phyloP scores from a whole-genome alignment of 2,888 invertebrate genomes.

The Ectropis crepuscularia region DNA sequence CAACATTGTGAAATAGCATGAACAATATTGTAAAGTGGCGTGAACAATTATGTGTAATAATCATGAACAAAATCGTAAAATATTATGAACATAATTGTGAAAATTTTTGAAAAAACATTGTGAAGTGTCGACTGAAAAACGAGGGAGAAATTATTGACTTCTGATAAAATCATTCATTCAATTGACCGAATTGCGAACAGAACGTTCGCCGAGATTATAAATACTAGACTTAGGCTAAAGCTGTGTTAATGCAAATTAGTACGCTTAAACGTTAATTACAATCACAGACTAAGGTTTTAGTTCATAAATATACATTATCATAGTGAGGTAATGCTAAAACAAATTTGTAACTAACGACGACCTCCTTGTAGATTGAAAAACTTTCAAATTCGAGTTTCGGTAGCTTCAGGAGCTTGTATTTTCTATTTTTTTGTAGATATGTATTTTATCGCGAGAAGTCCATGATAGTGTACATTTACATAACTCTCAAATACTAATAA shows the following conservation, averaged over 20 bases:
- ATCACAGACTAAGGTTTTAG: constrained; percentile 50
- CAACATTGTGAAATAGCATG: too few relatives aligned
- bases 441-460: neutral
- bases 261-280: constrained; percentile 43
- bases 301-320: constrained; percentile 33
- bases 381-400: too few relatives aligned
- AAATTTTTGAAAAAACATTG: too few relatives aligned
- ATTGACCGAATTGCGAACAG: too few relatives aligned
- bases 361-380: too few relatives aligned
- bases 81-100: too few relatives aligned
- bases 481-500: constrained; percentile 39
- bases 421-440: too few relatives aligned
- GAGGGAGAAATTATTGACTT: neutral
- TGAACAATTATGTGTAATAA: too few relatives aligned
- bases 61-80: too few relatives aligned
- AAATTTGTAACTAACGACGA: neutral
- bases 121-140: neutral
- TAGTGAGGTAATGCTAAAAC: neutral
- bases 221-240: constrained; percentile 10
- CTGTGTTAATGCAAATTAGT: constrained; percentile 17
- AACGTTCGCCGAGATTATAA: neutral
- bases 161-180: neutral
- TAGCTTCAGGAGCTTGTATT: too few relatives aligned
- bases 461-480: constrained; percentile 37
- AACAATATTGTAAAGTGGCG: too few relatives aligned